Percentiles rank a stretch among this genome's conserved stretches.
These are phyloP conservation scores for Achlya flavicornis DNA, from an alignment of 2,888 invertebrate genomes.

Conservation along the genomic window DNA sequence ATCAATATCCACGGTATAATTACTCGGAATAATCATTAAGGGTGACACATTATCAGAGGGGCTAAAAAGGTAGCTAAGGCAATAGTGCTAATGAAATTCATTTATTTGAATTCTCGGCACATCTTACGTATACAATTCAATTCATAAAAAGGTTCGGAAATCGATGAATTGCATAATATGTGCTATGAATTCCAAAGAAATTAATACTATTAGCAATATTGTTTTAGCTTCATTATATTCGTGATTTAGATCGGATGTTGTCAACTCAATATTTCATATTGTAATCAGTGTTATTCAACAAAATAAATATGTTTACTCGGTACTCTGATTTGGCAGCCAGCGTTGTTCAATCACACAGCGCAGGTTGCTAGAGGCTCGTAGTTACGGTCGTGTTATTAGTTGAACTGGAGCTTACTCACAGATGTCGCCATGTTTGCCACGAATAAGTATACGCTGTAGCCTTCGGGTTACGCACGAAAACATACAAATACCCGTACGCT, in stretches of 20 bases:
- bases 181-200: no score
- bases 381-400: constrained; percentile 67
- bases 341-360: constrained; percentile 34
- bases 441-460: constrained; percentile 55
- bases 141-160: no score
- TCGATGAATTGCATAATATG: no score
- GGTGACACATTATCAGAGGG: no score
- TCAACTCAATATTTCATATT: background rate
- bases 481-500: constrained; percentile 45
- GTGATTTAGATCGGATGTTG: constrained; percentile 4
- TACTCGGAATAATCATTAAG: no score
- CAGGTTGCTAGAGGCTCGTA: constrained; percentile 48
- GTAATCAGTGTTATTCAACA: background rate
- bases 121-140: no score
- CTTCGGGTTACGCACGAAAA: constrained; percentile 57
- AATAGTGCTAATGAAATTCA: no score
- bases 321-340: constrained; percentile 27
- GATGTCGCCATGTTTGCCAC: constrained; percentile 63
- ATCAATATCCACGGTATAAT: no score
- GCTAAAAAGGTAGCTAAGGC: no score
- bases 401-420: constrained; percentile 58
- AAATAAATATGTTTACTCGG: constrained; percentile 6
- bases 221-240: constrained; percentile 20
- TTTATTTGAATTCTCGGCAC: no score
- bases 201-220: no score